Percentiles rank a stretch among this genome's conserved stretches.
Conservation (phyloP, 2,888 invertebrate genomes). For the Trichacis sp. region DNA sequence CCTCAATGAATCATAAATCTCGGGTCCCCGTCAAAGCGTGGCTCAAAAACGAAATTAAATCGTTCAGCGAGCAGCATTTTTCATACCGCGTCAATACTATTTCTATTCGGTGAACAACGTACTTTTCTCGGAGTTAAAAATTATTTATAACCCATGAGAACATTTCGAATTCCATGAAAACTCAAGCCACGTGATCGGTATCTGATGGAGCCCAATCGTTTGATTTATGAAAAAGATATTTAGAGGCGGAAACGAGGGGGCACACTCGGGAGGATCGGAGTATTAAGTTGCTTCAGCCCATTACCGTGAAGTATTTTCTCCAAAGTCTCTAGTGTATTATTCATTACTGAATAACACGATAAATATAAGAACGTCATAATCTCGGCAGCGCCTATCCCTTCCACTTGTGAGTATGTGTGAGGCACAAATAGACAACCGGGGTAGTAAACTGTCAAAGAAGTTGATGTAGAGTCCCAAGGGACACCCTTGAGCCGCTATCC, state of each 20-base stretch:
- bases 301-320: conserved; percentile 33
- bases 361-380: conserved; percentile 62
- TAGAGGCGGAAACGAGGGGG: background rate
- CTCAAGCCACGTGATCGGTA: no score
- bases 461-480: conserved; percentile 63
- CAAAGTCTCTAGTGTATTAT: conserved; percentile 54
- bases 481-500: conserved; percentile 49
- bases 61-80: no score
- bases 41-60: no score
- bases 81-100: no score
- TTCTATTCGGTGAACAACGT: no score
- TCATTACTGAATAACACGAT: conserved; percentile 56
- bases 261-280: conserved; percentile 21
- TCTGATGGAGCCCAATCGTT: no score
- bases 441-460: conserved; percentile 50
- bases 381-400: conserved; percentile 50
- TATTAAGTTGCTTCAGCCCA: conserved; percentile 36
- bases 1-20: no score
- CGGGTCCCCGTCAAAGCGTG: no score
- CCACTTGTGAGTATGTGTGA: conserved; percentile 45
- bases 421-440: conserved; percentile 35
- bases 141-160: no score
- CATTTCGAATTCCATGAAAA: no score
- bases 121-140: no score
- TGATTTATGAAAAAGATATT: no score